Conservation (phyloP, 2,888 invertebrate species). For the Chrysolina americana region DNA sequence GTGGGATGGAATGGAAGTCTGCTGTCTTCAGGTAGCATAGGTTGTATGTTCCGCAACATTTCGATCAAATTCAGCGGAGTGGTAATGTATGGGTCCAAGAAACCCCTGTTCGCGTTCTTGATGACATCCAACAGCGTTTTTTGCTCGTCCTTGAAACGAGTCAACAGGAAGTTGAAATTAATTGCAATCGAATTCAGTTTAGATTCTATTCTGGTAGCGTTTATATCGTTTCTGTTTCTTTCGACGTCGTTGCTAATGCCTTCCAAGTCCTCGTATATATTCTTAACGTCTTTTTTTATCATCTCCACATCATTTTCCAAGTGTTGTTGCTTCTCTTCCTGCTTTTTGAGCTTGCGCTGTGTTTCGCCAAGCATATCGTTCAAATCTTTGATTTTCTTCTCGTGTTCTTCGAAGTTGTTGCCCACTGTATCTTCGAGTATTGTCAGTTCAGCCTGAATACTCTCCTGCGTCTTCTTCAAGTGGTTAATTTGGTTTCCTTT, state of each 20-base stretch:
- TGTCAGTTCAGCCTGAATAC: constrained; percentile 24
- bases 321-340: constrained; percentile 19
- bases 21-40: constrained; percentile 31
- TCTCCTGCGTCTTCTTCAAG: constrained; percentile 24
- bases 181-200: constrained; percentile 31
- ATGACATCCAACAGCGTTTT: constrained; percentile 28
- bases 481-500: constrained; percentile 29
- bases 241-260: background rate
- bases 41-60: constrained; percentile 28
- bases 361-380: constrained; percentile 27
- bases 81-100: constrained; percentile 31
- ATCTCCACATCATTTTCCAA: constrained; percentile 18
- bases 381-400: constrained; percentile 33
- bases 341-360: constrained; percentile 22
- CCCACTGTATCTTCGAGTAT: constrained; percentile 12
- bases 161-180: constrained; percentile 31
- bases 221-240: constrained; percentile 24
- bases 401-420: constrained; percentile 32
- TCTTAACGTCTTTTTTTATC: constrained; percentile 24
- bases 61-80: constrained; percentile 33
- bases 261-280: constrained; percentile 3
- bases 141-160: constrained; percentile 30
- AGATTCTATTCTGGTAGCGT: background rate
- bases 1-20: constrained; percentile 35
- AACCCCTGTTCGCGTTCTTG: constrained; percentile 31